phyloP scores from a whole-genome alignment of 2,888 invertebrate species.

The Drosophila ustulata region DNA sequence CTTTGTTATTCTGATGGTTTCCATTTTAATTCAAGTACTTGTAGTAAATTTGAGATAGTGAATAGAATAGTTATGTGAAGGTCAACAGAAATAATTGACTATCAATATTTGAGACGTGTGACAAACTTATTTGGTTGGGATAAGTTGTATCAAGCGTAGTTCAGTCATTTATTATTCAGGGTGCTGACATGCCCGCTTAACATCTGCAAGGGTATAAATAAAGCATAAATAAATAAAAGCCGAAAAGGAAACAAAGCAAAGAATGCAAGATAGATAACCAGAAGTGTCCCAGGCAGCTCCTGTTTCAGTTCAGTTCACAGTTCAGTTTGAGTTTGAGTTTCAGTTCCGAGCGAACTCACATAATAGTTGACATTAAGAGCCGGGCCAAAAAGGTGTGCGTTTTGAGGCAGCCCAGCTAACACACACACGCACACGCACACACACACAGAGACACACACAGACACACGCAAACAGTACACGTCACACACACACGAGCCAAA shows the following conservation, averaged over 20 bases:
- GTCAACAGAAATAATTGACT: neutral
- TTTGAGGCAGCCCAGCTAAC: constrained; percentile 5
- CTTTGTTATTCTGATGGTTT: no score
- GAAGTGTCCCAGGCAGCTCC: constrained; percentile 16
- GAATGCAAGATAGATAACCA: constrained; percentile 10
- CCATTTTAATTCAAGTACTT: no score
- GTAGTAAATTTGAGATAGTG: no score
- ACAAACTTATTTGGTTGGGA: neutral
- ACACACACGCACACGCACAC: constrained; percentile 15
- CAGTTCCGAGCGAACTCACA: constrained; percentile 9
- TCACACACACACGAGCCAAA: constrained; percentile 18
- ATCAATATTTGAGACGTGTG: neutral
- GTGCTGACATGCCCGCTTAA: neutral
- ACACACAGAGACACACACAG: constrained; percentile 23
- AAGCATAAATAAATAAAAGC: constrained; percentile 7
- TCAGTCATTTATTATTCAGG: neutral
- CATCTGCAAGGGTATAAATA: constrained; percentile 10
- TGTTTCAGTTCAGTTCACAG: constrained; percentile 1
- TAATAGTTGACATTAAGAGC: constrained; percentile 14
- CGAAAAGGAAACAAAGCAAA: constrained; percentile 6
- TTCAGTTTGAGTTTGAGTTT: constrained; percentile 10
- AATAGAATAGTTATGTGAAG: no score
- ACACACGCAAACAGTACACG: constrained; percentile 25
- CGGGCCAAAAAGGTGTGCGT: constrained; percentile 16
- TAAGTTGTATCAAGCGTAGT: neutral